Base-by-base conservation (phyloP, 2,113 vertebrate species). In the Illadopsis cleaveri region DNA sequence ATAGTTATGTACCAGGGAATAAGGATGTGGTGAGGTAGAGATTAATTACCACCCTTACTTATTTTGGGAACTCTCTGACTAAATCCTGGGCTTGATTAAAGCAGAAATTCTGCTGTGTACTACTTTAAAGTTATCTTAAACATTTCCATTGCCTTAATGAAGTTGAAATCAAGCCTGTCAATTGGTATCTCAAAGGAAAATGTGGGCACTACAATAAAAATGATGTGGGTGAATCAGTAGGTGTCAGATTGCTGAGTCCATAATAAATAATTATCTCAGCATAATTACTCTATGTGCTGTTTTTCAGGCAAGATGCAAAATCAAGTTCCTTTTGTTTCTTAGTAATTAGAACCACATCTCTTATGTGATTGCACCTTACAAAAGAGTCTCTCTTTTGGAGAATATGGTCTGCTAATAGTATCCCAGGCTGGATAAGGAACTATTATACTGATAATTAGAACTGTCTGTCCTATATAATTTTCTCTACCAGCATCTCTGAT, bases 151-250 rank as follows among this genome's bases (percentile, higher is more conserved):
- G 21, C 77, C 44, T 92, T 86, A 95, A 94, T 92, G 86, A 95
- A 90, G 28, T 42, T 83, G 54, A 92, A 88, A 94, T 95, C 68
- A 92, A 93, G 80, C 38, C 51, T 51, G 33, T 31, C 73, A 68
- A 92, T 92, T 93, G 95, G 50, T 92, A 93, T 82, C 90, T 96
- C 94, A 95, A 94, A 94, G 50, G 75, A 88, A 92, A 93, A 88
- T 92, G 85, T 94, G 90, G 90, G 85, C 92, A 97, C 62, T 80
- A 72, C 85, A 93, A 95, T 78, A 89, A 90, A 93, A 93, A 94
- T 93, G 31, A 92, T 84, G 92, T 95, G 90, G 89, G 92, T 92
- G 94, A 92, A 90, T 80, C 86, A 86, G 85, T 97, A 92, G 82
- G 88, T 95, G 90, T 96, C 86, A 96, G 79, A 95, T 92, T 86